Base-by-base conservation (phyloP, 2,888 invertebrate species). In the Athetis lepigone region DNA sequence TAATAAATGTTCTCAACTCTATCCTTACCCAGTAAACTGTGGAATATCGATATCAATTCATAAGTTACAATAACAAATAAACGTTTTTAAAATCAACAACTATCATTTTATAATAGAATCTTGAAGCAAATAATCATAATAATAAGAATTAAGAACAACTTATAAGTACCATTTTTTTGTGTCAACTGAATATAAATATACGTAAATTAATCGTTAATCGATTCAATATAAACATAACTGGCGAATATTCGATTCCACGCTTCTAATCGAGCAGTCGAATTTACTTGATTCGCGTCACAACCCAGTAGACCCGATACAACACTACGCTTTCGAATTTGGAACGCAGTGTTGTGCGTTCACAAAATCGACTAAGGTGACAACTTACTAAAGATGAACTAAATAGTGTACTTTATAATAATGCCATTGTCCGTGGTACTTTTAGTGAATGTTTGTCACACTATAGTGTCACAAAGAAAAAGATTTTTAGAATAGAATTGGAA, bases 81-180 rank as follows among this genome's bases (percentile, higher is more conserved):
- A 67, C 47, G 54, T 63, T 75, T 70, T 67, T 46, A 72, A 80
- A 75, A 72, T 74, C 71, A 80, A 77, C 70, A 78, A 78, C 75
- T 76, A 80, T 75, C 68, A 75, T 66, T 75, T 75, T 75, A 70
- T 68, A 71, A 74, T 79, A 80, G 80, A 80, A 80, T 80, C 75
- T 79, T 79, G 80, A 80, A 78, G 80, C 78, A 78, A 80, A 80
- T 75, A 73, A 77, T 77, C 66, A 80, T 75, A 65, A 63, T 74
- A 70, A 76, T 77, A 80, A 74, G 73, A 73, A 78, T 75, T 80
- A 80, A 80, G 79, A 80, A 80, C 79, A 75, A 80, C 79, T 80
- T 80, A 80, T 80, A 80, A 80, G 80, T 80, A 80, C 80, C 66
- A 63, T 76, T 80, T 60, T n/a, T 70, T 78, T 78, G 71, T 72